Evolutionary conservation across 2,888 invertebrate genomes (phyloP), one percentile per base, ranked within the genome.

Genomic region (Eustalomyia histrio): DNA sequence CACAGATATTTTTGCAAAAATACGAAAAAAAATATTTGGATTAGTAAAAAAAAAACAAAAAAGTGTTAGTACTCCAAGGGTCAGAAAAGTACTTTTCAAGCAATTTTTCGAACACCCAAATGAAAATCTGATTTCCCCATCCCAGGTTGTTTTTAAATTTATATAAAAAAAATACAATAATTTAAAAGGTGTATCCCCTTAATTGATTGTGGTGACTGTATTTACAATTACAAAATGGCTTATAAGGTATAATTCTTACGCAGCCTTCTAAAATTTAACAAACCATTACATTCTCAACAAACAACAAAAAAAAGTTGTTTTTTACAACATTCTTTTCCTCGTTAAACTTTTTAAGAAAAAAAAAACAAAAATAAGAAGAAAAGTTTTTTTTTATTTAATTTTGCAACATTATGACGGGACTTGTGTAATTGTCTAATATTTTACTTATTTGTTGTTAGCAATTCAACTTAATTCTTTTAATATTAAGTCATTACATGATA

Each of bases 401-500:
- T 47, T 47, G 16, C 43, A 47, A n/a, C 43, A 47, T 14, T 47
- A n/a, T n/a, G 16, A n/a, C n/a, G 43, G 43, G 43, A n/a, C 43
- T 47, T 47, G 16, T 47, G n/a, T 47, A n/a, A 47, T 47, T n/a
- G 43, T 47, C 5, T 6, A 47, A n/a, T n/a, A 47, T 47, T 47
- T 6, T n/a, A 47, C n/a, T n/a, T 58, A 16, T 58, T 58, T 58
- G 43, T 61, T 63, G 29, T 58, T 47, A 58, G 21, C 12, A 14
- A 43, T 55, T 72, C 53, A 53, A 35, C 14, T 29, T 61, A 65
- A 60, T 74, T 74, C 43, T 29, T 67, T 67, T 43, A 39, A 53
- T 61, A 61, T 73, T 64, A 73, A 73, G 64, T 64, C 57, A 64
- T 64, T 73, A 52, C 16, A 52, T 21, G 60, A 35, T 60, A 71